A percentile compares a stretch with the other conserved stretches of the same genome.
phyloP scores from a whole-genome alignment of 2,113 vertebrate genomes.

The Erythrocercus mccallii region DNA sequence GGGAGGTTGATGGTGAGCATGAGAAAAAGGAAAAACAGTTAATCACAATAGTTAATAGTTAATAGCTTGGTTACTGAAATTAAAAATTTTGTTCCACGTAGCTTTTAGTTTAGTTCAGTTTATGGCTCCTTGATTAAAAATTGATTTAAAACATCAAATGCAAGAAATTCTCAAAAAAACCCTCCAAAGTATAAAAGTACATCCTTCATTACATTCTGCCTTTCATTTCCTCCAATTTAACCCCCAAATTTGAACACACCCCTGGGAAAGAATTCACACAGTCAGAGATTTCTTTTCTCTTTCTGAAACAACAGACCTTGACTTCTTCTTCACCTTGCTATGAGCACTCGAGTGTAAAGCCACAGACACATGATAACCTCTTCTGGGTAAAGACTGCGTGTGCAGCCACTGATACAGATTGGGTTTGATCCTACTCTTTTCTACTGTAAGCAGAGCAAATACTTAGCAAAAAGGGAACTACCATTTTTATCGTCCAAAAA shows the following conservation, averaged over 20 bases:
- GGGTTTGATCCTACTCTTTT: background rate
- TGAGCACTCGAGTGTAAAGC: background rate
- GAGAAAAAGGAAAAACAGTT: background rate
- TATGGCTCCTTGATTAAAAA: background rate
- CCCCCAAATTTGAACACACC: background rate
- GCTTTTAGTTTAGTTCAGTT: background rate
- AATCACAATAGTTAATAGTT: background rate
- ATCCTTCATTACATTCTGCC: background rate
- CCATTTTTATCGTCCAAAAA: background rate
- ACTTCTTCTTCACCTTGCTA: background rate
- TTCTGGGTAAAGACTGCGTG: background rate
- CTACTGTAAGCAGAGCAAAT: background rate
- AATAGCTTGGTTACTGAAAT: background rate
- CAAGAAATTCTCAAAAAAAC: background rate
- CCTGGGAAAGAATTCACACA: background rate
- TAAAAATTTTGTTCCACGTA: background rate
- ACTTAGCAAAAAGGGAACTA: background rate
- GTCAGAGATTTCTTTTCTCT: background rate
- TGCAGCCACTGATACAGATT: background rate
- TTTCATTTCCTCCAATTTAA: background rate
- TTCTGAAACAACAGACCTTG: background rate
- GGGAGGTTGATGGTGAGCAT: background rate
- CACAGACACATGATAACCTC: background rate
- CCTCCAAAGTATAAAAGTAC: background rate
- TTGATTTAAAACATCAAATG: background rate